Conservation (phyloP, 2,888 invertebrate species). For the Andrena minutula region DNA sequence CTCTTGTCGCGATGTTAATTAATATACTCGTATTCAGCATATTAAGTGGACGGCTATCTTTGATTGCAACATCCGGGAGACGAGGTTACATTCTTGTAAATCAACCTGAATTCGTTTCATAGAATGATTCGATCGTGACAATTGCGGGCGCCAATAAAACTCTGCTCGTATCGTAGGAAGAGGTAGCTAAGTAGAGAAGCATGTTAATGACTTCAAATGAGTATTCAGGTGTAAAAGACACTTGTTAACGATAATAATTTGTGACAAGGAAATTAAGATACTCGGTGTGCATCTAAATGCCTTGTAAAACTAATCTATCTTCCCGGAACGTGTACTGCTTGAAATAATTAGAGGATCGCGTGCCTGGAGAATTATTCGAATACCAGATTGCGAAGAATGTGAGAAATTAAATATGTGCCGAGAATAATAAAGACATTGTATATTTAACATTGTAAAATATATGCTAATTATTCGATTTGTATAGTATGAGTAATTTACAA, state of each 20-base stretch:
- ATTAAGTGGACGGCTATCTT: slow-evolving; percentile 20
- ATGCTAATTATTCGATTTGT: too few relatives aligned
- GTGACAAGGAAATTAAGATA: slow-evolving; percentile 36
- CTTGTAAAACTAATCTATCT: not conserved
- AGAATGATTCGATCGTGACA: not conserved
- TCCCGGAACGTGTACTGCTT: not conserved
- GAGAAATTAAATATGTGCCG: not conserved
- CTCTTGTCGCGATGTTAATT: slow-evolving; percentile 36
- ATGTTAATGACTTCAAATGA: not conserved
- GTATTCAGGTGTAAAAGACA: not conserved
- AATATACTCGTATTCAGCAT: slow-evolving; percentile 14
- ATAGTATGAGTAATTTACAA: too few relatives aligned
- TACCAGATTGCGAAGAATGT: not conserved
- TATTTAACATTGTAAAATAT: too few relatives aligned
- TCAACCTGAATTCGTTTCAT: not conserved
- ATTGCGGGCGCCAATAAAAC: slow-evolving; percentile 23
- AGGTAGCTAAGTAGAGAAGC: not conserved
- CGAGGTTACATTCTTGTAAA: slow-evolving; percentile 24
- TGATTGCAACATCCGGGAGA: slow-evolving; percentile 9
- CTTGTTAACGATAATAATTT: not conserved
- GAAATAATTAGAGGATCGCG: not conserved
- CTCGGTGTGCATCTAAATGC: not conserved
- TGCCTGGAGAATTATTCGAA: not conserved
- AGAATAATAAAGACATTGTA: too few relatives aligned
- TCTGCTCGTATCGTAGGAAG: not conserved